phyloP scores from a whole-genome alignment of 2,113 vertebrate species.

The Lampris megalopsis region DNA sequence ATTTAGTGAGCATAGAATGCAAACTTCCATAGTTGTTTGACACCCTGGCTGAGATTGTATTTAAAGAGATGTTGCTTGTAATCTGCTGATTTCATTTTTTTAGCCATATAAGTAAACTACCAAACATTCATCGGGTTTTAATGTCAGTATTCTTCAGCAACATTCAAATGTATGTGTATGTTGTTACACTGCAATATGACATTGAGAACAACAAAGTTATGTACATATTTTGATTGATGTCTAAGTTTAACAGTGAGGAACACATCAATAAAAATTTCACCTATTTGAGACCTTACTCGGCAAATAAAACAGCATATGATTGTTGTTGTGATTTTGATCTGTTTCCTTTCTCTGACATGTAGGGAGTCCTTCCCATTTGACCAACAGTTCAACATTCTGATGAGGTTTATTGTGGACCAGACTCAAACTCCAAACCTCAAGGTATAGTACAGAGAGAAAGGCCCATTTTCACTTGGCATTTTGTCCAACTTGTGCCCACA shows the following conservation, averaged over 20 bases:
- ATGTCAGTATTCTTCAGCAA: background rate
- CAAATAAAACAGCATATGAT: too few species aligned
- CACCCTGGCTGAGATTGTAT: background rate
- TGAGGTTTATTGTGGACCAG: constrained; percentile 99
- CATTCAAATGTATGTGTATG: background rate
- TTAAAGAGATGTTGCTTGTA: too few species aligned
- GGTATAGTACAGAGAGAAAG: constrained; percentile 76
- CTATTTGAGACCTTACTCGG: too few species aligned
- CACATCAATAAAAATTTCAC: too few species aligned
- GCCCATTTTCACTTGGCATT: too few species aligned
- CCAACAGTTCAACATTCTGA: constrained; percentile 98
- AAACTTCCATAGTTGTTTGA: background rate
- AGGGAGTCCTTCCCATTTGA: constrained; percentile 99
- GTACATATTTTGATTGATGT: too few species aligned
- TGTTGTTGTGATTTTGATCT: background rate
- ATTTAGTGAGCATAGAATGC: background rate
- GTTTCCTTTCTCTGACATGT: constrained; percentile 44
- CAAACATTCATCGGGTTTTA: too few species aligned
- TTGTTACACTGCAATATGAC: too few species aligned
- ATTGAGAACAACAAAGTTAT: too few species aligned
- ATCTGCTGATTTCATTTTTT: too few species aligned
- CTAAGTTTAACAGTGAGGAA: too few species aligned
- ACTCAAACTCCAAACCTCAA: constrained; percentile 99
- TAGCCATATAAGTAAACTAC: too few species aligned
- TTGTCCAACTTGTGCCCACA: background rate